Conservation (phyloP, 2,113 vertebrate species). For the Collichthys lucidus region DNA sequence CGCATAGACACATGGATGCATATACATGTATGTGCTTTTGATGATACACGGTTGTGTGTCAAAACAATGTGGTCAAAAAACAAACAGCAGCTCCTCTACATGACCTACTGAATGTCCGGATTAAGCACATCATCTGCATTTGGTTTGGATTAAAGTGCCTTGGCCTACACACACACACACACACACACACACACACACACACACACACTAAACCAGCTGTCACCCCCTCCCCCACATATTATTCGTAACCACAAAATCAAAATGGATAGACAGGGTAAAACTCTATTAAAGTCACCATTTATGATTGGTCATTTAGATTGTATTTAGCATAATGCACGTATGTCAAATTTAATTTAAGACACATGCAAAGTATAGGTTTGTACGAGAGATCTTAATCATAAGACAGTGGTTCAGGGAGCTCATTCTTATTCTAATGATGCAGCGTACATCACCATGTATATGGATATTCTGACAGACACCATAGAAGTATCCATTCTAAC, state of each 20-base stretch:
- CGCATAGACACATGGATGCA: neutral
- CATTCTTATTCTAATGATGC: constrained; percentile 34
- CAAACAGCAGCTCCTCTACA: constrained; percentile 39
- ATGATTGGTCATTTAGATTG: constrained; percentile 38
- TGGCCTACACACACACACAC: neutral
- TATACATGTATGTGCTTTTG: neutral
- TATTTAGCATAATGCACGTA: constrained; percentile 12
- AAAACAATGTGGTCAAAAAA: constrained; percentile 4
- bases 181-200: constrained; percentile 1
- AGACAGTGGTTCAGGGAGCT: constrained; percentile 30
- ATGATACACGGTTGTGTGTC: constrained; percentile 20
- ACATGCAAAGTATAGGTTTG: constrained; percentile 47
- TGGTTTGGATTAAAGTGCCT: constrained; percentile 62
- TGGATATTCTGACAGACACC: constrained; percentile 5
- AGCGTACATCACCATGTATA: neutral
- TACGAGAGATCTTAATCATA: constrained; percentile 39
- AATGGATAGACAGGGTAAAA: constrained; percentile 34
- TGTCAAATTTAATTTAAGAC: constrained; percentile 25
- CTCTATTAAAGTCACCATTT: constrained; percentile 37
- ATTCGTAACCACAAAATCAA: constrained; percentile 47
- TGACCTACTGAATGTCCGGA: constrained; percentile 79
- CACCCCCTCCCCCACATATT: constrained; percentile 50
- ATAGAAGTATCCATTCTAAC: neutral
- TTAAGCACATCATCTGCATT: constrained; percentile 78
- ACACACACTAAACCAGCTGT: constrained; percentile 63